Evolutionary conservation across 2,113 vertebrate genomes (phyloP), one percentile per base, ranked within the genome.

Genomic region (Dermatemys mawii): DNA sequence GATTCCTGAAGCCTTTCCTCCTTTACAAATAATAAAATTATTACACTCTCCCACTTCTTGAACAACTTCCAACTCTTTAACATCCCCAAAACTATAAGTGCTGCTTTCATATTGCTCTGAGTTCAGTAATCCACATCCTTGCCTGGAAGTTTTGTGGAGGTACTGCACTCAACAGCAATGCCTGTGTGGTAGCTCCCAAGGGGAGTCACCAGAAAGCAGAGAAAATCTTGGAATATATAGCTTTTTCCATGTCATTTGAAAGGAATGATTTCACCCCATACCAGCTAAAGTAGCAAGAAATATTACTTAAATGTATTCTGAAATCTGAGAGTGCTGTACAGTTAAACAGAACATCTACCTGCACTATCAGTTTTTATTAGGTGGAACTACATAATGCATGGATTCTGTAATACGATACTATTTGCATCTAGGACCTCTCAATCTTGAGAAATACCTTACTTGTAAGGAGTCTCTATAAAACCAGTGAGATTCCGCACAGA

Each of bases 161-260:
- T 11, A 44, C 21, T 38, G 38, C 19, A 95, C 46, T 94, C 49
- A 88, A 88, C 46, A 63, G 49, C 80, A 83, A 73, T 81, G 84
- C 70, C 81, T 80, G 54, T 79, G 90, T 89, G 51, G 87, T 96
- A 93, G 96, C 84, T 75, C 85, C 93, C 83, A 2, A 49, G 87
- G 92, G 91, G 91, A 97, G 83, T 78, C 1, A 3, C 93, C 93
- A 89, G 86, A 50, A 97, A 97, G 94, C 88, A 96, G 46, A 55
- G 82, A 94, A 94, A 96, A 86, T n/a, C 53, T 93, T 86, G 88
- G 84, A 75, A 88, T 32, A 83, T 94, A 80, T 29, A 82, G 88
- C 91, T 93, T 96, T 96, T 97, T 90, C 94, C 89, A 41, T 19
- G 80, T 41, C 86, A 95, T 35, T 94, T 93, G 95, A 96, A 96